Evolutionary conservation across 2,113 vertebrate genomes (phyloP), one percentile per base, ranked within the genome.

Genomic region (Cyanoderma ruficeps): DNA sequence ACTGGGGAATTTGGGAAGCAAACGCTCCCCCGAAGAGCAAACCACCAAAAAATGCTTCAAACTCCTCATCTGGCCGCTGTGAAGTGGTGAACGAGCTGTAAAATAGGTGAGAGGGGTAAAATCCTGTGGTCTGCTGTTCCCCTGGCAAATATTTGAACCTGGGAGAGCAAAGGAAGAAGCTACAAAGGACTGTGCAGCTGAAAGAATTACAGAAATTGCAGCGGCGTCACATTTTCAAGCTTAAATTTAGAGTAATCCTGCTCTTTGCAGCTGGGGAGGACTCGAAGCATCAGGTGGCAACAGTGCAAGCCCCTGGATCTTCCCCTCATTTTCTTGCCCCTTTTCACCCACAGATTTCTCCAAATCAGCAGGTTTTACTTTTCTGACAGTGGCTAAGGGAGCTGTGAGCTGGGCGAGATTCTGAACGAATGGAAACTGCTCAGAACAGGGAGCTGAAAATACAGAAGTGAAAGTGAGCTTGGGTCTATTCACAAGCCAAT

Each of bases 161-260:
- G 21, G 39, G 27, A 78, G 28, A 55, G 47, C 30, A 35, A 21
- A 59, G 52, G 61, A 49, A 68, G 42, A 31, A 22, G 39, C 33
- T 65, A 3, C 50, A n/a, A 39, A 59, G n/a, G 30, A 6, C 1
- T 41, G 11, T 52, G 49, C 28, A n/a, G 4, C 13, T 20, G n/a
- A 24, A 72, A 52, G 37, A 30, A 21, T 50, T 4, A 5, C 28
- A 60, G 49, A 21, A 60, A 42, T 50, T 49, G n/a, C n/a, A n/a
- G n/a, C 1, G 6, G 10, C 18, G 22, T 7, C 7, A 7, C 5
- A 0, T 35, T 28, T 49, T 61, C 31, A 35, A n/a, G 24, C 14
- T 63, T 9, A 5, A 12, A 8, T 79, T 60, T 10, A 42, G 39
- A 22, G 10, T 9, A 7, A 46, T 15, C 12, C 57, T 42, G 31